A percentile compares a stretch with the other conserved stretches of the same genome.
Conservation (phyloP, 2,113 vertebrate species). For the Callospermophilus lateralis region DNA sequence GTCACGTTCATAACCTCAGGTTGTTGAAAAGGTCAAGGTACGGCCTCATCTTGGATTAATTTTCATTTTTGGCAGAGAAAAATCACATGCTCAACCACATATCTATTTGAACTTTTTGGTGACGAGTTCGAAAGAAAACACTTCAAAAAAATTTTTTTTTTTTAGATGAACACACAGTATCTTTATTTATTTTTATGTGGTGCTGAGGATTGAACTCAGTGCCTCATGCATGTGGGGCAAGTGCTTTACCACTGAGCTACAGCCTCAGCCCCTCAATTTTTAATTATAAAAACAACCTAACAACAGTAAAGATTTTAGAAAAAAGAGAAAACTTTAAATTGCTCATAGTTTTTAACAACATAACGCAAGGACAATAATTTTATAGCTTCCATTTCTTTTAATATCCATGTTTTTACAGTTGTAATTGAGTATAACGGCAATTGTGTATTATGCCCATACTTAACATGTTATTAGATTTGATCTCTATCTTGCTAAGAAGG, state of each 20-base stretch:
- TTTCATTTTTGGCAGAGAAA: constrained; percentile 22
- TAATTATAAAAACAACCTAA: neutral
- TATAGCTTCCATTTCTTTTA: neutral
- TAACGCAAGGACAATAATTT: neutral
- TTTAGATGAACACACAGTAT: too few species aligned
- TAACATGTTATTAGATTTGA: neutral
- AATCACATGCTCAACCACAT: neutral
- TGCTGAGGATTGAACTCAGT: too few species aligned
- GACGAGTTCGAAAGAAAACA: neutral
- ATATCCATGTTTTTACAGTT: neutral
- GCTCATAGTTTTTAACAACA: neutral
- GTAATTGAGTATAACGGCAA: neutral
- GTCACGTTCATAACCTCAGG: neutral
- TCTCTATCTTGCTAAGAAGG: neutral
- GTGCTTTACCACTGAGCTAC: too few species aligned
- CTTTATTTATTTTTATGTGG: too few species aligned
- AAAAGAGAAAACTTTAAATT: neutral
- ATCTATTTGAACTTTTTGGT: neutral
- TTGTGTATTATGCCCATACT: neutral
- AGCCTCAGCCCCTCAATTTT: neutral
- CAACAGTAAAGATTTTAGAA: neutral
- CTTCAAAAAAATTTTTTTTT: neutral
- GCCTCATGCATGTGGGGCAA: too few species aligned
- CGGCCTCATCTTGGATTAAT: neutral
- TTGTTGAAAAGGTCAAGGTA: neutral